Evolutionary conservation across 2,888 invertebrate genomes (phyloP).

Genomic region (Mantis religiosa): DNA sequence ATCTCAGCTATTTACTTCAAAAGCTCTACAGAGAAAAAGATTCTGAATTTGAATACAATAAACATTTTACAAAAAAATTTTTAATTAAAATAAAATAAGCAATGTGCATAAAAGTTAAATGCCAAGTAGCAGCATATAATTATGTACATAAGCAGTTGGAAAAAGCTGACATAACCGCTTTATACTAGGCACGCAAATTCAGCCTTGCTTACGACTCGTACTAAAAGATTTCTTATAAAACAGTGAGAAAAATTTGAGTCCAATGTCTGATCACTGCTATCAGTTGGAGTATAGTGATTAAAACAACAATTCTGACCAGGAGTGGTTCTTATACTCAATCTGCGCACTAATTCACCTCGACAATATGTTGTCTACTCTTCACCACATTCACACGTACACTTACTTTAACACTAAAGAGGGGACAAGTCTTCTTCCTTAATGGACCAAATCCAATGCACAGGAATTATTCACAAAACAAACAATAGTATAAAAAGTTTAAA

Average conservation of each 20-base stretch:
- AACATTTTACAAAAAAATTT: constrained; percentile 28
- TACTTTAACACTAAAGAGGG: constrained; percentile 30
- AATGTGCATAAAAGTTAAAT: constrained; percentile 32
- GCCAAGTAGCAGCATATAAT: constrained; percentile 32
- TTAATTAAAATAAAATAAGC: constrained; percentile 29
- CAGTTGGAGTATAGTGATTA: constrained; percentile 4
- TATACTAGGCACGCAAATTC: constrained; percentile 26
- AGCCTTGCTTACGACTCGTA: constrained; percentile 22
- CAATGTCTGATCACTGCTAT: constrained; percentile 2
- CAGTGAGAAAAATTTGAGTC: constrained; percentile 8
- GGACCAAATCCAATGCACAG: too few relatives aligned
- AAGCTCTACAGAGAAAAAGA: constrained; percentile 33
- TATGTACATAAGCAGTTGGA: constrained; percentile 31
- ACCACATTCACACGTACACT: constrained; percentile 27
- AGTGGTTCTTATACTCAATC: background rate
- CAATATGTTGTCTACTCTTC: background rate
- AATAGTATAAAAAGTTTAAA: too few relatives aligned
- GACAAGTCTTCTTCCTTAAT: too few relatives aligned
- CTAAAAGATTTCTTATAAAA: constrained; percentile 12
- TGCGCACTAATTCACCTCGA: constrained; percentile 1
- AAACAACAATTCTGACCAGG: constrained; percentile 5
- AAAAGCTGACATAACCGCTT: constrained; percentile 15
- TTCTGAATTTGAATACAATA: constrained; percentile 33
- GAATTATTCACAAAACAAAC: too few relatives aligned
- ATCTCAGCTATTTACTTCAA: constrained; percentile 34